Evolutionary conservation across 2,888 invertebrate species (phyloP).

Genomic region (Acanthoscelides obtectus): DNA sequence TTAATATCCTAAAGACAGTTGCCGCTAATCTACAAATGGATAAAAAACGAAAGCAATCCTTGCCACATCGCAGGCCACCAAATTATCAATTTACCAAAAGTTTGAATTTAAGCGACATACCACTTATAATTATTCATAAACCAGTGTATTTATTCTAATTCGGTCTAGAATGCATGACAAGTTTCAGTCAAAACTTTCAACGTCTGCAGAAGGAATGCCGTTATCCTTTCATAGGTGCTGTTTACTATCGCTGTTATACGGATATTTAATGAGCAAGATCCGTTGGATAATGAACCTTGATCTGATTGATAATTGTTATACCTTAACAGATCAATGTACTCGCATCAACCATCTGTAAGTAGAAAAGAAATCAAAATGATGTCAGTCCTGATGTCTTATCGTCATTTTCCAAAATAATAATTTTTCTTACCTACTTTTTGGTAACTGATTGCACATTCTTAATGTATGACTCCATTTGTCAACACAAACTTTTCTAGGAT

Average conservation of each 20-base stretch:
- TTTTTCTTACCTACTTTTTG: too few species aligned
- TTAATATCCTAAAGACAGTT: background rate
- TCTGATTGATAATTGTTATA: background rate
- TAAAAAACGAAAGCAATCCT: background rate
- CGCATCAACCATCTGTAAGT: too few species aligned
- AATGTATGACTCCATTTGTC: too few species aligned
- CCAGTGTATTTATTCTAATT: background rate
- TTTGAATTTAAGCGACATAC: background rate
- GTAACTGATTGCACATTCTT: too few species aligned
- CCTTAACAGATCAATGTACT: too few species aligned
- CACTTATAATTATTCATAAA: background rate
- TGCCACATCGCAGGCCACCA: background rate
- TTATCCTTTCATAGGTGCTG: background rate
- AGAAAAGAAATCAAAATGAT: too few species aligned
- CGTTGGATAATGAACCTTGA: background rate
- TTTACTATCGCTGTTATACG: background rate
- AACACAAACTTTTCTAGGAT: too few species aligned
- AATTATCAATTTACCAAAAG: background rate
- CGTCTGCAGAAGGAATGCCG: background rate
- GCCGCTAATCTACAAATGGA: background rate
- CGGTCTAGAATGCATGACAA: background rate
- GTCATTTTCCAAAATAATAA: too few species aligned
- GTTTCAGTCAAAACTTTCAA: background rate
- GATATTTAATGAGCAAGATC: background rate
- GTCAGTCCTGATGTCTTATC: too few species aligned